phyloP scores from a whole-genome alignment of 2,113 vertebrate genomes.

The Paradoxurus hermaphroditus region DNA sequence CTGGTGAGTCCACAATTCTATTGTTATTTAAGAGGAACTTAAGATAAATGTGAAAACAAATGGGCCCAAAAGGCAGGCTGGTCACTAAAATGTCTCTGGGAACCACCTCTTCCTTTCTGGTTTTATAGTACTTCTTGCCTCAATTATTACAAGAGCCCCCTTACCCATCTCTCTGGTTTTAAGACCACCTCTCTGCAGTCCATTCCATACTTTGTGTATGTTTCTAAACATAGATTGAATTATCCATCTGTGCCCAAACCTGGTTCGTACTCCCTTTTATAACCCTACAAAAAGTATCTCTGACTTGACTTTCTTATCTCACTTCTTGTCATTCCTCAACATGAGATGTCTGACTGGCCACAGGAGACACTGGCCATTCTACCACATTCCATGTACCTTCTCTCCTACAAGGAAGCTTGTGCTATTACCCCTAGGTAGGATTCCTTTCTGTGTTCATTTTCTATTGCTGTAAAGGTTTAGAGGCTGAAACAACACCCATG shows the following conservation, averaged over 20 bases:
- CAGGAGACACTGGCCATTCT: too few relatives aligned
- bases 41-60: neutral
- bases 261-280: too few relatives aligned
- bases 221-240: neutral
- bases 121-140: neutral
- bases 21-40: neutral
- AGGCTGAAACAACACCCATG: neutral
- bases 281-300: neutral
- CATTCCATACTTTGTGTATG: neutral
- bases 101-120: neutral
- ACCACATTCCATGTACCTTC: neutral
- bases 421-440: neutral
- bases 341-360: neutral
- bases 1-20: neutral
- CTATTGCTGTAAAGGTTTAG: neutral
- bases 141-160: neutral
- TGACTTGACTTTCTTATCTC: neutral
- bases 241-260: neutral
- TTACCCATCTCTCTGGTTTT: neutral
- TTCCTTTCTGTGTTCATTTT: neutral
- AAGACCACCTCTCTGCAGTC: neutral
- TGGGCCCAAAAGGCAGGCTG: neutral
- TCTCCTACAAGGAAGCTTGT: accelerated
- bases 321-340: neutral
- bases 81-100: neutral